Conservation (phyloP, 1,140 invertebrate species). For the Lethrus apterus region DNA sequence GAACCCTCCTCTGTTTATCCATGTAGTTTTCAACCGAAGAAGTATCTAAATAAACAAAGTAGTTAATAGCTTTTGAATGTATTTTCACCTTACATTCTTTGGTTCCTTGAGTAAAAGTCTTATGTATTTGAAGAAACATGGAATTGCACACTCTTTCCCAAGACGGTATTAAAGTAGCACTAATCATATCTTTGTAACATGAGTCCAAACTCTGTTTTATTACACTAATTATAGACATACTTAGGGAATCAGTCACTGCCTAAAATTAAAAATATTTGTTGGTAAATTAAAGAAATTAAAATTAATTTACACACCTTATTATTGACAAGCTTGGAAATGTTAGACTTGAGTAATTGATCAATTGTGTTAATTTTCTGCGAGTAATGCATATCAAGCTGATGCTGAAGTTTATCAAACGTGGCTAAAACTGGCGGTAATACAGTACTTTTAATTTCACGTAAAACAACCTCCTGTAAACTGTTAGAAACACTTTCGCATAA, state of each 20-base stretch:
- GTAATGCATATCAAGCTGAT: constrained; percentile 61
- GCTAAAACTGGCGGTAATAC: constrained; percentile 48
- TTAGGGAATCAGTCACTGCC: constrained; percentile 67
- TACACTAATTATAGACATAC: constrained; percentile 56
- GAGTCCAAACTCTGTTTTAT: constrained; percentile 58
- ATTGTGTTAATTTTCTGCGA: constrained; percentile 60
- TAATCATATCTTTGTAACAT: constrained; percentile 68
- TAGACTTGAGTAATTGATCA: constrained; percentile 69
- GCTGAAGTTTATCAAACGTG: constrained; percentile 57
- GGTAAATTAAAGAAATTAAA: constrained; percentile 10
- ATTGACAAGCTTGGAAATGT: constrained; percentile 66
- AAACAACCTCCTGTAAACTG: constrained; percentile 41
- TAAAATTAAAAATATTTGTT: constrained; percentile 35
- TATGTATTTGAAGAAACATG: constrained; percentile 83
- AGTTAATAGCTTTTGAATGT: background rate
- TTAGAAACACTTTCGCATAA: constrained; percentile 43
- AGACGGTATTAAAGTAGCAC: constrained; percentile 65
- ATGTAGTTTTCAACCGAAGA: constrained; percentile 37
- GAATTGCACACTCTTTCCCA: constrained; percentile 78
- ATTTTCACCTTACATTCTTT: constrained; percentile 69
- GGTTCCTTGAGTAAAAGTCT: constrained; percentile 75
- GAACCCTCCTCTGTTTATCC: constrained; percentile 35
- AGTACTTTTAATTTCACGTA: constrained; percentile 42
- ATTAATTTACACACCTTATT: constrained; percentile 55
- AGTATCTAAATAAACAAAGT: constrained; percentile 33